These are phyloP conservation scores for Cairina moschata DNA, from an alignment of 2,113 vertebrate species.

Conservation along the genomic window DNA sequence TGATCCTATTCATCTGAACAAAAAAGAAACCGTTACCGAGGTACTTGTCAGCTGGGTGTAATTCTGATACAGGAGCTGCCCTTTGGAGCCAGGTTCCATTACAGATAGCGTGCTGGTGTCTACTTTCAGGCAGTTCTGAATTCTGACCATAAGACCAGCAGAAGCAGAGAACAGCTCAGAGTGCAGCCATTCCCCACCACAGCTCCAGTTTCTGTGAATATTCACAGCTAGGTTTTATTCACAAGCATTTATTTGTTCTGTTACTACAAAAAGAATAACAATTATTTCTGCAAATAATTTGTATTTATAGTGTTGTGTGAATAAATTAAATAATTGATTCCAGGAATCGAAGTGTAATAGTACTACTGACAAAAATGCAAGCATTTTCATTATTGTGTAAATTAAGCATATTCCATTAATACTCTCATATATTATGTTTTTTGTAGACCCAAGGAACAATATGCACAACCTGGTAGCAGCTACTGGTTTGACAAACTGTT, in stretches of 20 bases:
- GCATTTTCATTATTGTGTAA: background rate
- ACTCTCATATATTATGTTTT: background rate
- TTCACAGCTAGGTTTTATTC: background rate
- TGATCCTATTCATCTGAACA: conserved; percentile 4
- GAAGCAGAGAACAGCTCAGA: background rate
- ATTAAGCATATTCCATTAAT: background rate
- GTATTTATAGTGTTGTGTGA: background rate
- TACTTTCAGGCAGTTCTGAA: background rate
- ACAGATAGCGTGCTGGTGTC: background rate
- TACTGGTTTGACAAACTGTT: background rate
- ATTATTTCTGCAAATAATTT: background rate
- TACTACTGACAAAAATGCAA: background rate
- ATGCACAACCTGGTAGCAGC: background rate
- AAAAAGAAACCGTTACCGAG: background rate
- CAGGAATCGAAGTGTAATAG: background rate
- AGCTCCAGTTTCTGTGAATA: background rate
- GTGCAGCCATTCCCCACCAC: background rate
- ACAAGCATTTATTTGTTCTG: background rate
- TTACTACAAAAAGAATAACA: background rate
- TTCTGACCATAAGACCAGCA: background rate
- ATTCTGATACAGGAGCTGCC: background rate
- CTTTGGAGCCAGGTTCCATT: background rate
- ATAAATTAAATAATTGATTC: background rate
- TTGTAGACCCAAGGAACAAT: background rate
- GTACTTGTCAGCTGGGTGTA: background rate